A percentile compares a stretch with the other conserved stretches of the same genome.
These are phyloP conservation scores for Crocuta crocuta DNA, from an alignment of 2,113 vertebrate species.

Conservation along the genomic window DNA sequence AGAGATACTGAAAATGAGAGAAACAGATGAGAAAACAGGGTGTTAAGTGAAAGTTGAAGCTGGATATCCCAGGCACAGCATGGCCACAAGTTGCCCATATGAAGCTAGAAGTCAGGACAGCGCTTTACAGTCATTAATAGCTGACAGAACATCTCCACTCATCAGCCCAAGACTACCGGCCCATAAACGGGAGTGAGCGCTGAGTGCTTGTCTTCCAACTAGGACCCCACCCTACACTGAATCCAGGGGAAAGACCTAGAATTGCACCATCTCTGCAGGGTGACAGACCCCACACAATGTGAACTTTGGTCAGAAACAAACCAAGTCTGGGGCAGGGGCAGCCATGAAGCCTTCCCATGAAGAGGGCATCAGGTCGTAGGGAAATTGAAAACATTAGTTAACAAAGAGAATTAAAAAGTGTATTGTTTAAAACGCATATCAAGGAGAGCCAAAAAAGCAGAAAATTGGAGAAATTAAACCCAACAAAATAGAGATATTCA, in stretches of 20 bases:
- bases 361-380: not conserved
- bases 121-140: not conserved
- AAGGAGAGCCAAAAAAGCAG: not conserved
- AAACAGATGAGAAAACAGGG: not conserved
- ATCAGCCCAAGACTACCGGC: not conserved
- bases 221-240: not conserved
- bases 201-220: not conserved
- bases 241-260: not conserved
- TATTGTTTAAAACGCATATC: not conserved
- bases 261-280: not conserved
- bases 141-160: not conserved
- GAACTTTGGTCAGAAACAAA: not conserved
- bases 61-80: not conserved
- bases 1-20: not conserved
- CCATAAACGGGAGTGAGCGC: not conserved
- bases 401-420: slow-evolving; percentile 10
- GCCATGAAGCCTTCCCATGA: not conserved
- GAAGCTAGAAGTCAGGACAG: not conserved
- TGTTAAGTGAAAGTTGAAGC: not conserved
- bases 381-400: not conserved
- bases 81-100: not conserved
- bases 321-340: not conserved
- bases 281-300: not conserved
- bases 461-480: not conserved
- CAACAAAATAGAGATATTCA: not conserved